Conservation (phyloP, 53 echinoderm and acorn worm species). For the Hippasteria phrygiana region DNA sequence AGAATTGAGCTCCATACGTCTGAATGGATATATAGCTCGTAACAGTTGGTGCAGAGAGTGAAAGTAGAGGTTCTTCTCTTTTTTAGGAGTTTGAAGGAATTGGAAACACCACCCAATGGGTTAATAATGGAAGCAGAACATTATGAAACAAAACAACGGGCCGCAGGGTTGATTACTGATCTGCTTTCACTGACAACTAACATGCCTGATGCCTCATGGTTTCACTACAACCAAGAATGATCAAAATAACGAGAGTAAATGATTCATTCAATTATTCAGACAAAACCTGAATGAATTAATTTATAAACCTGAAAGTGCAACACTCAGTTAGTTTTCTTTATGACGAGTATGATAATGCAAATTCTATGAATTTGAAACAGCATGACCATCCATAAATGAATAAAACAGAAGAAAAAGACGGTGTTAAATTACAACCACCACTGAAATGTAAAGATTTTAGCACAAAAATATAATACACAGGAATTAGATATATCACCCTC, state of each 20-base stretch:
- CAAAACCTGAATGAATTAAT: background rate
- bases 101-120: too few relatives aligned
- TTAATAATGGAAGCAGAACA: too few relatives aligned
- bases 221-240: background rate
- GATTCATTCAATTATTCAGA: background rate
- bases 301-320: too few relatives aligned
- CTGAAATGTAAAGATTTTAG: background rate
- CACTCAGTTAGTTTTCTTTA: background rate
- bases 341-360: background rate
- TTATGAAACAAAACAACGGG: too few relatives aligned
- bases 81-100: too few relatives aligned
- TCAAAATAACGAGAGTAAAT: background rate
- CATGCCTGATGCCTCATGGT: background rate
- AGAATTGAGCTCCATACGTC: too few relatives aligned
- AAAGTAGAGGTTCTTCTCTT: too few relatives aligned
- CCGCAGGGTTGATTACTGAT: too few relatives aligned
- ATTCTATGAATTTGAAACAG: background rate
- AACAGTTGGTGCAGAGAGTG: too few relatives aligned
- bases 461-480: constrained; percentile 2
- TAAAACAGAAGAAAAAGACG: background rate
- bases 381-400: background rate
- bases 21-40: too few relatives aligned
- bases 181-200: background rate
- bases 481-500: constrained; percentile 26
- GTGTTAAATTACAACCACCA: background rate